Conservation (phyloP, 2,113 vertebrate genomes). For the Abramis brama region DNA sequence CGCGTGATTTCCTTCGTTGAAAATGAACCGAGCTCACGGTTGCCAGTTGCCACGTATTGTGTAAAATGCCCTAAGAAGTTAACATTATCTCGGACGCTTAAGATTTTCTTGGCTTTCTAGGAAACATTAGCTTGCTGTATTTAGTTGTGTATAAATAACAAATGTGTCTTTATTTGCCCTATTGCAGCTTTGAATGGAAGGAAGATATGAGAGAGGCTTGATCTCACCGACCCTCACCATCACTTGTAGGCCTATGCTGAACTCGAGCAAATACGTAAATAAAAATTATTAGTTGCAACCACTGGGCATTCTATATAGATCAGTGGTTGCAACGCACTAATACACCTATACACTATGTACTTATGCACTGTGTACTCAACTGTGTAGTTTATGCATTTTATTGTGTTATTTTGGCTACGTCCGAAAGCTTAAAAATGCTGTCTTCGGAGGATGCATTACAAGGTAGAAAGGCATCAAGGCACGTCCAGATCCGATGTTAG, state of each 20-base stretch:
- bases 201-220: neutral
- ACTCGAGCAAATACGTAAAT: neutral
- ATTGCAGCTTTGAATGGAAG: neutral
- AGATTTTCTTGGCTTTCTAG: neutral
- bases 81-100: neutral
- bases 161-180: neutral
- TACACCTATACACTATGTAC: no score
- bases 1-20: neutral
- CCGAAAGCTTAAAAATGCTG: no score
- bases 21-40: neutral
- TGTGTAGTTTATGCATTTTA: no score
- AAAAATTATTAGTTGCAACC: neutral
- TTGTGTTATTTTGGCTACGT: no score
- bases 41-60: no score
- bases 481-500: no score
- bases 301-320: no score
- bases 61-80: neutral
- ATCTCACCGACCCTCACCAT: neutral
- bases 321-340: no score
- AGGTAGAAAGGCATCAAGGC: no score
- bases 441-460: no score
- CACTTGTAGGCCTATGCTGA: neutral
- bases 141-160: neutral
- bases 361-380: no score
- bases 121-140: neutral